phyloP scores from a whole-genome alignment of 2,888 invertebrate species.

The Adela reaumurella region DNA sequence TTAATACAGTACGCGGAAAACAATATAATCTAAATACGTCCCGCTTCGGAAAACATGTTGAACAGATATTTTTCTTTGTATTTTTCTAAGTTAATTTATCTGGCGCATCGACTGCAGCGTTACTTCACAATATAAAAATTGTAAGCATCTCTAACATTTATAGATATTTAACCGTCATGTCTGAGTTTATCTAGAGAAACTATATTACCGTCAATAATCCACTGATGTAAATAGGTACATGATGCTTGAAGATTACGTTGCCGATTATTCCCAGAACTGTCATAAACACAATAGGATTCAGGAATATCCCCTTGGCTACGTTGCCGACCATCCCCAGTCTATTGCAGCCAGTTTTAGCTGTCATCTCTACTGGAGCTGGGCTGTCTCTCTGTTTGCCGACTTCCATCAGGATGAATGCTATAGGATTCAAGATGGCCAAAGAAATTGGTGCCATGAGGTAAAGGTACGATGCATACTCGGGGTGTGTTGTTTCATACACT shows the following conservation, averaged over 20 bases:
- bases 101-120: too few species aligned
- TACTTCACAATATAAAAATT: conserved; percentile 4
- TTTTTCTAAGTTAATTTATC: too few species aligned
- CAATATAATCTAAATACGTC: too few species aligned
- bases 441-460: conserved; percentile 95
- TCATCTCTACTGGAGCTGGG: conserved; percentile 13
- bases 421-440: conserved; percentile 85
- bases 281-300: conserved; percentile 91
- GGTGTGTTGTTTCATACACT: conserved; percentile 79
- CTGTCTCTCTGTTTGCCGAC: conserved; percentile 58
- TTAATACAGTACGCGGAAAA: too few species aligned
- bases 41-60: too few species aligned
- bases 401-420: conserved; percentile 88
- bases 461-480: conserved; percentile 85
- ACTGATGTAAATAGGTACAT: conserved; percentile 70
- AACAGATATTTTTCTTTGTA: too few species aligned
- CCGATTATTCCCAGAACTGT: conserved; percentile 86
- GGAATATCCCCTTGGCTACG: conserved; percentile 67
- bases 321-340: conserved; percentile 37
- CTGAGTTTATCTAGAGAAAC: conserved; percentile 1
- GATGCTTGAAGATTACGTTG: conserved; percentile 76
- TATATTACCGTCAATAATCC: conserved; percentile 69
- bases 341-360: conserved; percentile 19
- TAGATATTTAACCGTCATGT: too few species aligned
- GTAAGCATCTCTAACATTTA: background rate